Evolutionary conservation across 2,113 vertebrate species (phyloP).

Genomic region (Malurus cyaneus): DNA sequence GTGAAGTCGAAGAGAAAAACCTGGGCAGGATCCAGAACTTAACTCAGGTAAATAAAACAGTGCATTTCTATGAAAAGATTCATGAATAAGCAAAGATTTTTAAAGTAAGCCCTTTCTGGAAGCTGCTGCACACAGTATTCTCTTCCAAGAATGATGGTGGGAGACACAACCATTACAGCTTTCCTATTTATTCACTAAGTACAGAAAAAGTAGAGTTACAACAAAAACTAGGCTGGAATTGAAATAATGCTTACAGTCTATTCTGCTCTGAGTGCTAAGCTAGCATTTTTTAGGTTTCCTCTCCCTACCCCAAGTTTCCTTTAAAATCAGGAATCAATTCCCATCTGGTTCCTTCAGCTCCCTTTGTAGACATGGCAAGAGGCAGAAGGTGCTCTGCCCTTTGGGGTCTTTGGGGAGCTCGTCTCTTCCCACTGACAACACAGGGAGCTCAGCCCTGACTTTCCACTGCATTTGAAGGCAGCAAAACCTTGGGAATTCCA

Average conservation of each 20-base stretch:
- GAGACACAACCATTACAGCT: background rate
- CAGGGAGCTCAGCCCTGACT: background rate
- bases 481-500: background rate
- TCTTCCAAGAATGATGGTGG: background rate
- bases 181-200: background rate
- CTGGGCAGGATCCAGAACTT: conserved; percentile 44
- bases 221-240: background rate
- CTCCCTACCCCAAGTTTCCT: background rate
- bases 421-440: accelerated
- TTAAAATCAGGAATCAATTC: background rate
- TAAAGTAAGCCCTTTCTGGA: conserved; percentile 10
- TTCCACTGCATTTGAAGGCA: background rate
- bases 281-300: background rate
- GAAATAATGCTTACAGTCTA: background rate
- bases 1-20: background rate
- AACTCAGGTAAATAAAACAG: conserved; percentile 51
- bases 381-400: background rate
- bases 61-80: conserved; percentile 26
- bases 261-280: background rate
- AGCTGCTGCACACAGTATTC: background rate
- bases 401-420: background rate
- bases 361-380: background rate
- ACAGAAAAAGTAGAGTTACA: background rate
- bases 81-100: conserved; percentile 25
- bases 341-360: background rate